These are phyloP conservation scores for Hormaphis cornu DNA, from an alignment of 1,140 invertebrate species.

Conservation along the genomic window DNA sequence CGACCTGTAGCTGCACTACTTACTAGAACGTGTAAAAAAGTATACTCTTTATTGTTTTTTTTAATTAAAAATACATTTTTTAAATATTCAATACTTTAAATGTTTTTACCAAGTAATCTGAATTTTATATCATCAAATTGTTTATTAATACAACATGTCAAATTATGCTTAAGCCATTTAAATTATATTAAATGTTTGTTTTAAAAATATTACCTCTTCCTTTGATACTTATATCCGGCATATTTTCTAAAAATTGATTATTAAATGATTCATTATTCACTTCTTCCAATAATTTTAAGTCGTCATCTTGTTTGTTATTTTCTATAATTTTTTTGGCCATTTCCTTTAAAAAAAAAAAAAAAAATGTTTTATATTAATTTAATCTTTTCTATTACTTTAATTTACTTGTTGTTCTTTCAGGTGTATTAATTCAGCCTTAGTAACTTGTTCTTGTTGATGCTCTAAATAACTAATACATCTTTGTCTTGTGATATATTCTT, in stretches of 20 bases:
- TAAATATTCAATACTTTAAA: not conserved
- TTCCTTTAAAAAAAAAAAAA: not conserved
- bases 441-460: constrained; percentile 54
- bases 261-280: constrained; percentile 6
- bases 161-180: too few species aligned
- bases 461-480: constrained; percentile 78
- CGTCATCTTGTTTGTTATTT: constrained; percentile 18
- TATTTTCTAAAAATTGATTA: constrained; percentile 1
- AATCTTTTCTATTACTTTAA: not conserved
- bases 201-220: constrained; percentile 14
- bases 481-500: constrained; percentile 77
- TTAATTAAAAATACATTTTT: too few species aligned
- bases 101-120: too few species aligned
- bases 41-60: not conserved
- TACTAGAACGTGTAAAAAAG: not conserved
- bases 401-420: constrained; percentile 23
- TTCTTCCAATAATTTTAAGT: constrained; percentile 25
- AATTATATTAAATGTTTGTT: too few species aligned
- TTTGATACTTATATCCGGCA: constrained; percentile 9
- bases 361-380: not conserved
- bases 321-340: constrained; percentile 10
- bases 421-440: constrained; percentile 4
- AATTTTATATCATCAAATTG: too few species aligned
- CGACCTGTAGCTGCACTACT: constrained; percentile 12
- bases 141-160: too few species aligned